Base-by-base conservation (phyloP, 2,797 vertebrate genomes). In the Mustela erminea region DNA sequence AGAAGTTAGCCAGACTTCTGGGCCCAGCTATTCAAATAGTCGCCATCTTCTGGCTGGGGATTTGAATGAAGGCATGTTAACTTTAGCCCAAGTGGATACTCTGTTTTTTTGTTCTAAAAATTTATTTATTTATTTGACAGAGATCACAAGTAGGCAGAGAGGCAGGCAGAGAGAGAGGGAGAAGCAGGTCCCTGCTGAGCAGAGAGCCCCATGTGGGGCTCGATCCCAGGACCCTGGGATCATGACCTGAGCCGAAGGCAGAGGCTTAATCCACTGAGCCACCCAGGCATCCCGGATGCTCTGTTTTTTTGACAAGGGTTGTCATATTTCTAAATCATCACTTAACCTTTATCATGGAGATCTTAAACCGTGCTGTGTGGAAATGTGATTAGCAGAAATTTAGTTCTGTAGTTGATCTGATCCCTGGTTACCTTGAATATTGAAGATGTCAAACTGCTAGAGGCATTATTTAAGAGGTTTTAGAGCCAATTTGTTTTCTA, bases 321-420 rank as follows among this genome's bases (percentile, higher is more conserved):
- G 20, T 58, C 35, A 68, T 29, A 25, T 68, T 62, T 52, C 58
- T 58, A 89, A 90, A 32, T 81, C 32, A 54, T 91, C 23, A 74
- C 58, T 83, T 82, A 15, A 64, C 66, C 84, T 92, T 94, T 88
- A 84, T 88, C n/a, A 25, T 14, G 70, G 83, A 89, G n/a, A 49
- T 78, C 11, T 75, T 82, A 70, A 81, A n/a, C 56, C 60, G 0
- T 49, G 58, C 9, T 60, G 3, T 89, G 8, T 91, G 21, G 78
- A 64, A 60, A 96, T 56, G 5, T n/a, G 4, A 81, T 18, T 82
- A 95, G 66, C 29, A 78, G 91, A 96, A 70, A 80, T 72, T 88
- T 43, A 64, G 29, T 41, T 88, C 41, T 20, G 1, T 90, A 70
- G 38, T 84, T 64, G 70, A 86, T 62, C 35, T 90, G 64, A 82